A percentile compares a stretch with the other conserved stretches of the same genome.
These are phyloP conservation scores for Leptinotarsa haldemani DNA, from an alignment of 2,888 invertebrate genomes.

Conservation along the genomic window DNA sequence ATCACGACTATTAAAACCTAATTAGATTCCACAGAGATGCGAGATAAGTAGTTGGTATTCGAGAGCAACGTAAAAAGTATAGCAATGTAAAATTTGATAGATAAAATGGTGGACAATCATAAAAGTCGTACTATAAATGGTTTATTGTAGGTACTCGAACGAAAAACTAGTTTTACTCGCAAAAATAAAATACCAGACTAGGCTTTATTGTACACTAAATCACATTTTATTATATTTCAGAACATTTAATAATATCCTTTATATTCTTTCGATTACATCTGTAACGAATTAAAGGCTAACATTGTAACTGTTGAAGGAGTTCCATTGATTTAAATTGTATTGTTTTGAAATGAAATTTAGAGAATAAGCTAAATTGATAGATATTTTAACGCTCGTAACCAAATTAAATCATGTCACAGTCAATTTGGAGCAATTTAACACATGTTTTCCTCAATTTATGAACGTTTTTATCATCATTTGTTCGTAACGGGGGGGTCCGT, in stretches of 20 bases:
- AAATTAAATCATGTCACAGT: constrained; percentile 63
- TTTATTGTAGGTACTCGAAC: constrained; percentile 41
- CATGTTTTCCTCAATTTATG: constrained; percentile 45
- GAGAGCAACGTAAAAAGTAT: constrained; percentile 34
- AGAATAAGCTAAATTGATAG: constrained; percentile 42
- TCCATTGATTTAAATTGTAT: constrained; percentile 39
- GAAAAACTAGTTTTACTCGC: constrained; percentile 45
- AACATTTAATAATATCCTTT: constrained; percentile 45
- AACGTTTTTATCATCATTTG: constrained; percentile 35
- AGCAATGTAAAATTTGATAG: constrained; percentile 44
- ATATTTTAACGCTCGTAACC: constrained; percentile 45
- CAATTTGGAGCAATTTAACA: constrained; percentile 62
- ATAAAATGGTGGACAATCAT: constrained; percentile 46
- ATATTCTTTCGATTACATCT: constrained; percentile 39
- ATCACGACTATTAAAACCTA: constrained; percentile 26
- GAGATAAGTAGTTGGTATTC: constrained; percentile 27
- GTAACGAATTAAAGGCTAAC: constrained; percentile 39
- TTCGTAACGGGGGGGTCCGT: neutral
- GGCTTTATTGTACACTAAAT: constrained; percentile 49
- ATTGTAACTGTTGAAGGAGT: constrained; percentile 37
- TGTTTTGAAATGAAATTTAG: constrained; percentile 41
- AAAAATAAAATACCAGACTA: constrained; percentile 44
- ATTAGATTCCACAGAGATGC: constrained; percentile 22
- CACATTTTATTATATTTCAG: constrained; percentile 49
- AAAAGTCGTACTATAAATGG: constrained; percentile 49